Evolutionary conservation across 2,113 vertebrate species (phyloP).

Genomic region (Mesembrinibis cayennensis): DNA sequence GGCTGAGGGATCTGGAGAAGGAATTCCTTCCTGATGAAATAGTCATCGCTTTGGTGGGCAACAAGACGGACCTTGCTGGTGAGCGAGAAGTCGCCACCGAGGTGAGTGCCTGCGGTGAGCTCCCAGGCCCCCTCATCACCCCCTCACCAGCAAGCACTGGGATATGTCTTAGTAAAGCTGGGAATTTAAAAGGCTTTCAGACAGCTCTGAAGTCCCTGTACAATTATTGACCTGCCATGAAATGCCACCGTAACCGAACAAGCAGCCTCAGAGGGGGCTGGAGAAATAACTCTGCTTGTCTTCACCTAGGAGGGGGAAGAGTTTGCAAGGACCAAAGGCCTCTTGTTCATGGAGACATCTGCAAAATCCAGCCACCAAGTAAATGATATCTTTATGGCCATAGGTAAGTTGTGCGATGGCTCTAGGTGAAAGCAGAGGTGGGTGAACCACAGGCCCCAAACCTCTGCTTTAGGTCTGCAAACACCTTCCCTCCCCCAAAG

Average conservation of each 20-base stretch:
- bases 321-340: constrained; percentile 65
- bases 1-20: constrained; percentile 79
- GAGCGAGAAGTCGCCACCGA: constrained; percentile 68
- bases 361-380: constrained; percentile 75
- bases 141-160: background rate
- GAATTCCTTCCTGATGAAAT: constrained; percentile 66
- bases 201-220: accelerated
- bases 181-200: background rate
- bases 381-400: constrained; percentile 41
- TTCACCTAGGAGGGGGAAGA: constrained; percentile 74
- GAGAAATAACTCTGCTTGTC: background rate
- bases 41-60: constrained; percentile 77
- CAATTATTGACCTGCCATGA: background rate
- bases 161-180: background rate
- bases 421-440: background rate
- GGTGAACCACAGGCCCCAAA: background rate
- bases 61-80: constrained; percentile 76
- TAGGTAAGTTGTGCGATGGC: constrained; percentile 70
- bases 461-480: background rate
- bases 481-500: background rate
- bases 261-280: background rate
- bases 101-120: constrained; percentile 45
- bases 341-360: constrained; percentile 79
- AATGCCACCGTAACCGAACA: accelerated
- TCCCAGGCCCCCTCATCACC: background rate